A percentile compares a stretch with the other conserved stretches of the same genome.
Evolutionary conservation across 2,113 vertebrate species (phyloP).

Genomic region (Anhinga rufa): DNA sequence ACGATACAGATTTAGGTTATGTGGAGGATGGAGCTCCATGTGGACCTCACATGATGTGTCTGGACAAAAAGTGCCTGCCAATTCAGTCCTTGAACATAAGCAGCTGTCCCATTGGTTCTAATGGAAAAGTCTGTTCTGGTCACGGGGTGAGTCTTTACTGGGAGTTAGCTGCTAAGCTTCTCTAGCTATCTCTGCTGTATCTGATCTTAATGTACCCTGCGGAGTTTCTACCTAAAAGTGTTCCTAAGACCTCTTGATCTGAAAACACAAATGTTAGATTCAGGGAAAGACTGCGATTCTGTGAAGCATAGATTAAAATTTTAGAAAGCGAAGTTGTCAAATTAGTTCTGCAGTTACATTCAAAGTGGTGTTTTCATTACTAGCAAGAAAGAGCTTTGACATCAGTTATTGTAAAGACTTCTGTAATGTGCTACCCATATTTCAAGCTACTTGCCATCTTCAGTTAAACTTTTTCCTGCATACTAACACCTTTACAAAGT

Average conservation of each 20-base stretch:
- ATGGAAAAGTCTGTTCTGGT: conserved; percentile 91
- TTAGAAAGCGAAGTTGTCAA: neutral
- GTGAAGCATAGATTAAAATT: neutral
- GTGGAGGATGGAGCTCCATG: conserved; percentile 97
- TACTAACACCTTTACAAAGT: neutral
- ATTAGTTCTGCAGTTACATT: neutral
- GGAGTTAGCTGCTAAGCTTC: neutral
- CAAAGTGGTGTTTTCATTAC: neutral
- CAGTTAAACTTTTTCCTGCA: neutral
- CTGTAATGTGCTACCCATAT: neutral
- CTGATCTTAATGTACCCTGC: neutral
- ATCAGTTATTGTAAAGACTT: neutral
- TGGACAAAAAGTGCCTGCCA: conserved; percentile 96
- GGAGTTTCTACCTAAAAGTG: neutral
- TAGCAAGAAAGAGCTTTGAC: neutral
- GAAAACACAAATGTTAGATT: neutral
- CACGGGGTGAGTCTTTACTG: conserved; percentile 87
- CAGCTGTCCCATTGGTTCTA: conserved; percentile 88
- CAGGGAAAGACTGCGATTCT: neutral
- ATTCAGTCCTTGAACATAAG: conserved; percentile 97
- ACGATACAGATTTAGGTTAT: conserved; percentile 95
- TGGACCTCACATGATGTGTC: conserved; percentile 98
- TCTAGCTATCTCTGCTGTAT: neutral
- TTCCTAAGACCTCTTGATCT: neutral
- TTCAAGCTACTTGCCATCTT: neutral